Base-by-base conservation (phyloP, 2,113 vertebrate species). In the Felis chaus region DNA sequence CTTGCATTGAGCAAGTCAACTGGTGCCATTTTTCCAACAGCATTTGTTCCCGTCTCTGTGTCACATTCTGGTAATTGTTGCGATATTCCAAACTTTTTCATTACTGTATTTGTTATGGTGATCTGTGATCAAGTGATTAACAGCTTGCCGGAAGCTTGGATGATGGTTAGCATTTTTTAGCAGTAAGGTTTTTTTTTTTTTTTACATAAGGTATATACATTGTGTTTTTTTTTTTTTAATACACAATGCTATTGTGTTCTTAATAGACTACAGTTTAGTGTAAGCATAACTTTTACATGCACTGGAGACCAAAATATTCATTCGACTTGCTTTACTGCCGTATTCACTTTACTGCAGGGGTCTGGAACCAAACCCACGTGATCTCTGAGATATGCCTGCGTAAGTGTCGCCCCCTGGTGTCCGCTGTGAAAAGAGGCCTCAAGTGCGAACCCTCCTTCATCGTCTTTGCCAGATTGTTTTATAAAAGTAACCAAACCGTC, bases 361-460 rank as follows among this genome's bases (percentile, higher is more conserved):
- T 45, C 5, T 7, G 73, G 12, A 74, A 45, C 73, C 73, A 45
- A 74, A 74, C 39, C 25, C 39, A 74, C 39, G 7, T 15, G 23
- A 29, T 74, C 73, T 12, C 36, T 7, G 73, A 27, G 73, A 45
- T 45, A 74, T 78, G 74, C 12, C 41, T 78, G 74, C 27, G 41
- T 31, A 36, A 80, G 53, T 31, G 41, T 23, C 29, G 71, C 94
- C 96, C 91, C 86, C 97, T 96, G 71, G 50, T 89, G 97, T 48
- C 85, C 86, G 79, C 0, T 33, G n/a, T 65, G 73, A 91, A 50
- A 92, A 73, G 63, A 88, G 1, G 41, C 68, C 4, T 86, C 61
- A 55, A 83, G n/a, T 0, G 5, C 65, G 66, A 65, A 68, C 4
- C 7, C 16, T 39, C 4, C 36, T 16, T 39, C 4, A 41, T 16